Evolutionary conservation across 2,888 invertebrate genomes (phyloP), one percentile per base, ranked within the genome.

Genomic region (Plebejus argus): DNA sequence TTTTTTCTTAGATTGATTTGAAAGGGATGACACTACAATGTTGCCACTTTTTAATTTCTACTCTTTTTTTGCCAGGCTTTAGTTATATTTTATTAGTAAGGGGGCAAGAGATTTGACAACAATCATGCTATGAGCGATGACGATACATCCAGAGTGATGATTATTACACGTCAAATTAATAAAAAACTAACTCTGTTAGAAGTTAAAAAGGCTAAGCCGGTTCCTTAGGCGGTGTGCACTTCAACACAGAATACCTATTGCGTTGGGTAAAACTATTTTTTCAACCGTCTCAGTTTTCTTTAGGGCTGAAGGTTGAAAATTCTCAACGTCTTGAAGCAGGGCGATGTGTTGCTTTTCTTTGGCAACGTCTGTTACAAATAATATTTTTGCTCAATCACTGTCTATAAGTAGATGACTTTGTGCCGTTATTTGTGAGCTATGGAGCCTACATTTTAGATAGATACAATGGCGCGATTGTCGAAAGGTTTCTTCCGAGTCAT

Each of bases 221-320:
- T 58, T 76, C 45, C 23, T 12, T 76, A 3, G 20, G 66, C 39
- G 58, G 15, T 39, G 58, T 20, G 33, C 77, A 76, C 78, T 78
- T 78, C 71, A 35, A 79, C 76, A 76, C 76, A 35, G 78, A 85
- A 86, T 95, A 98, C 98, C 97, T 97, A 97, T 95, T 86, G 97
- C 97, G 86, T 97, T 97, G 79, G 98, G 98, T 85, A 98, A 95
- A 82, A 97, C 95, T 85, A 96, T 95, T 95, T 98, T 98, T 95
- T 97, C 97, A 87, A 96, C 94, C 79, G 97, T 97, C 86, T 97
- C 96, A 76, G 97, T 97, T 88, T 96, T 96, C 92, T 96, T 97
- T 90, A 97, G 95, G 85, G 95, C 95, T 84, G 96, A 95, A 81
- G 96, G 89, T 92, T 97, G 96, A 94, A 98, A 98, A 86, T 95